Percentiles rank a stretch among this genome's conserved stretches.
phyloP scores from a whole-genome alignment of 2,888 invertebrate genomes.

The Latheticus oryzae region DNA sequence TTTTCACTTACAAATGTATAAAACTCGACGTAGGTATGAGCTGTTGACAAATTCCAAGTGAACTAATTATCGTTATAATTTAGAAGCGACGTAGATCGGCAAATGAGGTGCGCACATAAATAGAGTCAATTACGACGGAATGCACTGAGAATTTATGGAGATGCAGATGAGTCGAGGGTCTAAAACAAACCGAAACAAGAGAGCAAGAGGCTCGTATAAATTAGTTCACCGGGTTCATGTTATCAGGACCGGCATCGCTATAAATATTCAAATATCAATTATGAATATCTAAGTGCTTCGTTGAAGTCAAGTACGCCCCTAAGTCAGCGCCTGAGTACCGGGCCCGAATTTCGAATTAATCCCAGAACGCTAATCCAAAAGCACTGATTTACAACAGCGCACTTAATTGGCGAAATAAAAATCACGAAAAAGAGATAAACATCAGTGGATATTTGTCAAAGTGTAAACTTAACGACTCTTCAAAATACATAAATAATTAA shows the following conservation, averaged over 20 bases:
- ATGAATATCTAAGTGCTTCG: conserved; percentile 62
- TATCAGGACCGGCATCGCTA: conserved; percentile 55
- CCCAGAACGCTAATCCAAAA: conserved; percentile 24
- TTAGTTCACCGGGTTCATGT: conserved; percentile 50
- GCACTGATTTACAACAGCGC: conserved; percentile 31
- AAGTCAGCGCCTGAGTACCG: conserved; percentile 53
- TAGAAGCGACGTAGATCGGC: conserved; percentile 39
- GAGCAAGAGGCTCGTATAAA: conserved; percentile 44
- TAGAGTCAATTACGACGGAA: conserved; percentile 53
- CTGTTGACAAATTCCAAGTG: conserved; percentile 47
- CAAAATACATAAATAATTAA: conserved; percentile 32
- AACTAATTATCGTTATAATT: conserved; percentile 52
- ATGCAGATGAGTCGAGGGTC: conserved; percentile 37
- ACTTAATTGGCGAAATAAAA: conserved; percentile 39
- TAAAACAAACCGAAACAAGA: conserved; percentile 41
- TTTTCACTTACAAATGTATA: conserved; percentile 32
- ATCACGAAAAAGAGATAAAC: conserved; percentile 22
- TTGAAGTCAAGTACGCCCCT: conserved; percentile 57
- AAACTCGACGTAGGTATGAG: conserved; percentile 36
- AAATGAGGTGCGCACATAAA: conserved; percentile 50
- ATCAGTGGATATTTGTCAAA: conserved; percentile 30
- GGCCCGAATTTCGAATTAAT: conserved; percentile 34
- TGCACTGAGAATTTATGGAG: conserved; percentile 50
- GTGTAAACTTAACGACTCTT: conserved; percentile 32
- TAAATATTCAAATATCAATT: conserved; percentile 63